Evolutionary conservation across 2,888 invertebrate species (phyloP).

Genomic region (Flexamia atlantica): DNA sequence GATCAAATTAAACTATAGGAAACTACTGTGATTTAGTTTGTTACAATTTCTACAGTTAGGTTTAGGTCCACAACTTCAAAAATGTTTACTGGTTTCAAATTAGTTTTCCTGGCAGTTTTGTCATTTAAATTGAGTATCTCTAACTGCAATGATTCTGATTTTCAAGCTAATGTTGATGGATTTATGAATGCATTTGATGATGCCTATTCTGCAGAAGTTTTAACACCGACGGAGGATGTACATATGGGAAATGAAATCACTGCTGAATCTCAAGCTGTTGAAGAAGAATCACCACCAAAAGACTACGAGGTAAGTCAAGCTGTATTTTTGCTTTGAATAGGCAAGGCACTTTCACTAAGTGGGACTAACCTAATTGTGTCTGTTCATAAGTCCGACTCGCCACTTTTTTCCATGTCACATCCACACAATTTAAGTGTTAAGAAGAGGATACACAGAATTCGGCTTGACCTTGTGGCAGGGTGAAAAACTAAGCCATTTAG

Average conservation of each 20-base stretch:
- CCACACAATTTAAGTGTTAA: too few species aligned
- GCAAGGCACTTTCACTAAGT: too few species aligned
- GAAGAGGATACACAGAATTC: too few species aligned
- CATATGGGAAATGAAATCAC: background rate
- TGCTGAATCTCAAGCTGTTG: background rate
- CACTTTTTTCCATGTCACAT: too few species aligned
- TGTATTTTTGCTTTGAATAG: too few species aligned
- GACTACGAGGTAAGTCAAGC: conserved; percentile 6
- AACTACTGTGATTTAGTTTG: background rate
- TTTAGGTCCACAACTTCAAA: background rate
- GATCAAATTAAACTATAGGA: too few species aligned
- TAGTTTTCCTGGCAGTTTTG: background rate
- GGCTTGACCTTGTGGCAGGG: too few species aligned
- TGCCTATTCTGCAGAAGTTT: background rate
- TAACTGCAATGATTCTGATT: conserved; percentile 20
- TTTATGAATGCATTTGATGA: conserved; percentile 35
- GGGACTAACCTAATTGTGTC: too few species aligned
- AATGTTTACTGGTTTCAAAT: background rate
- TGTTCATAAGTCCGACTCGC: too few species aligned
- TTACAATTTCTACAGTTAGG: background rate
- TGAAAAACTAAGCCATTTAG: too few species aligned
- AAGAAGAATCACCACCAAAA: conserved; percentile 16
- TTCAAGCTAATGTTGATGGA: conserved; percentile 32
- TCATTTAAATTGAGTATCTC: background rate
- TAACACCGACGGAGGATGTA: background rate